Base-by-base conservation (phyloP, 2,888 invertebrate species). In the Drosophila prostipennis region DNA sequence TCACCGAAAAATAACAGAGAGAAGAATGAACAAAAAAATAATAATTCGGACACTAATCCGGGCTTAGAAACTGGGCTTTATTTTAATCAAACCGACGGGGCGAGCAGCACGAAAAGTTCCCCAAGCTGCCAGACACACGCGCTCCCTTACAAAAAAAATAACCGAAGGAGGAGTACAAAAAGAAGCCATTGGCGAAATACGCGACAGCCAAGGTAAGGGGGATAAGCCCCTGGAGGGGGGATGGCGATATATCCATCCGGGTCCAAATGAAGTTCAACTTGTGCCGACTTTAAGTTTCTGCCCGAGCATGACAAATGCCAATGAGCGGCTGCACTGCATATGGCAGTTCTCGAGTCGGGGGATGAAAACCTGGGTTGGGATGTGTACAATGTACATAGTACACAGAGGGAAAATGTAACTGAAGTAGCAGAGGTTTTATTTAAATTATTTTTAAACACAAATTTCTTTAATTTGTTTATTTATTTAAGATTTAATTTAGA, bases 21-120 rank as follows among this genome's bases (percentile, higher is more conserved):
- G 36, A 65, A 32, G 64, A 61, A 64, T 64, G 53, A 40, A 63
- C n/a, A 53, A 65, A 65, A 65, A 54, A 64, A 65, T 64, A 65
- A 65, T 65, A 65, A 77, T 82, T 80, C 73, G 69, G 88, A 74
- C 87, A 81, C 88, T 89, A 90, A 89, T 89, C 89, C 79, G 56
- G 65, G 84, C 89, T 89, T 86, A 80, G 79, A 77, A 90, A 84
- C 82, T 89, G 81, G 75, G 77, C 87, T 89, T 86, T 86, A 84
- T 87, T 89, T 79, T 87, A 82, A 82, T 86, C 74, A 89, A 87
- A 77, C 83, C 75, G 78, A 60, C 73, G 51, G 73, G 68, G 58
- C 68, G 34, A 59, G 70, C 60, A 49, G 37, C 61, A 42, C 40
- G 48, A 75, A 73, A 68, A 56, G 37, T 56, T 48, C 37, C 34